These are phyloP conservation scores for Laspeyria flexula DNA, from an alignment of 2,888 invertebrate species.

Conservation along the genomic window DNA sequence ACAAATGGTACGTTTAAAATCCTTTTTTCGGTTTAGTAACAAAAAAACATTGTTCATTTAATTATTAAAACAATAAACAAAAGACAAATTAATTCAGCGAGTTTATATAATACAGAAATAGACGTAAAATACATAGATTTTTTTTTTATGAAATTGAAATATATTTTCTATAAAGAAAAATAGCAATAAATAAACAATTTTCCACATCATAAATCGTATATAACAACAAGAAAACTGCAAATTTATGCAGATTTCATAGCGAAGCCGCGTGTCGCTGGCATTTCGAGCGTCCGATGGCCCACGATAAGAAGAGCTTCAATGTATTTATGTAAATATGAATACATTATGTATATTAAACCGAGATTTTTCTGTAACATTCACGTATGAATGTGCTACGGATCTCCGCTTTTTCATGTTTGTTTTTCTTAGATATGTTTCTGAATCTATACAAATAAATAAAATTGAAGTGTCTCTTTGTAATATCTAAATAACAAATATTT, in stretches of 20 bases:
- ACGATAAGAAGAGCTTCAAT: slow-evolving; percentile 53
- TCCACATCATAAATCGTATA: slow-evolving; percentile 70
- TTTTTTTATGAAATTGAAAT: too few relatives aligned
- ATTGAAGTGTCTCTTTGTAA: too few relatives aligned
- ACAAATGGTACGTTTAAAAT: too few relatives aligned
- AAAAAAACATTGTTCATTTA: too few relatives aligned
- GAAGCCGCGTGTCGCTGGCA: slow-evolving; percentile 61
- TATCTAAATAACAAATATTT: too few relatives aligned
- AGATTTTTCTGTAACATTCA: slow-evolving; percentile 60
- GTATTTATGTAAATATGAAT: slow-evolving; percentile 67
- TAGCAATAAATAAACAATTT: slow-evolving; percentile 76
- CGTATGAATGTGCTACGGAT: slow-evolving; percentile 39
- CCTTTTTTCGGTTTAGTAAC: too few relatives aligned
- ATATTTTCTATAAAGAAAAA: slow-evolving; percentile 42
- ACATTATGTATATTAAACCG: slow-evolving; percentile 60
- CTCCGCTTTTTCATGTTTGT: slow-evolving; percentile 28
- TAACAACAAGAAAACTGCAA: slow-evolving; percentile 80
- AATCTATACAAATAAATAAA: neutral
- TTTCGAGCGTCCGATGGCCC: slow-evolving; percentile 53
- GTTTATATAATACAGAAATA: too few relatives aligned
- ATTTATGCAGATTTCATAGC: slow-evolving; percentile 79
- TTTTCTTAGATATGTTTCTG: slow-evolving; percentile 15
- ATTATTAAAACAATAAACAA: too few relatives aligned
- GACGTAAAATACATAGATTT: too few relatives aligned
- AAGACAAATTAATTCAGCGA: too few relatives aligned